phyloP scores from a whole-genome alignment of 1,140 invertebrate genomes.

The Melanaphis sacchari region DNA sequence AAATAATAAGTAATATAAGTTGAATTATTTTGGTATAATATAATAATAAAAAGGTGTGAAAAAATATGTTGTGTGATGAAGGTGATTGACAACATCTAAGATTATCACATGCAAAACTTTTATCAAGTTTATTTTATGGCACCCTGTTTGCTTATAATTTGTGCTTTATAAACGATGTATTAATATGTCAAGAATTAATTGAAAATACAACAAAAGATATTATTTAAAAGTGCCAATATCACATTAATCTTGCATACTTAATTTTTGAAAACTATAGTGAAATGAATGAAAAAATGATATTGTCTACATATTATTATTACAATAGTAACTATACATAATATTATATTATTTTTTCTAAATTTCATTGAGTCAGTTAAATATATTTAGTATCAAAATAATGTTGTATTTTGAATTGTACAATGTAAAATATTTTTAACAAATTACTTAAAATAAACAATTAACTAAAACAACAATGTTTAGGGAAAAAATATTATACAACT shows the following conservation, averaged over 20 bases:
- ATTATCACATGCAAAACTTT: slow-evolving; percentile 37
- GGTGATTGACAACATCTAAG: slow-evolving; percentile 17
- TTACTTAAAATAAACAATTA: slow-evolving; percentile 1
- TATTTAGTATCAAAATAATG: not conserved
- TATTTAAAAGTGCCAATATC: slow-evolving; percentile 5
- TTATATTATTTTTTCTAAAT: not conserved
- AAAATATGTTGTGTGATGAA: slow-evolving; percentile 1
- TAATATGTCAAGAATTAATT: not conserved
- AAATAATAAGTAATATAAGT: not conserved
- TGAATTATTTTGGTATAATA: not conserved
- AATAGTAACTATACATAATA: not conserved
- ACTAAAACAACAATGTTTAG: not conserved
- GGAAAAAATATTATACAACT: not conserved
- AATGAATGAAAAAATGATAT: not conserved
- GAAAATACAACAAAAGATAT: not conserved
- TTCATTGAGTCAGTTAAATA: not conserved
- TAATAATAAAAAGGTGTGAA: not conserved
- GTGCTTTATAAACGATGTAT: not conserved
- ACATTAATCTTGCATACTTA: not conserved
- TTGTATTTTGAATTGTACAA: not conserved
- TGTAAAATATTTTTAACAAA: not conserved
- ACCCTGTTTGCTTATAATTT: slow-evolving; percentile 36
- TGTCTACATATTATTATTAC: not conserved
- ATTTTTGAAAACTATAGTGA: not conserved
- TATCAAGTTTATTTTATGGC: slow-evolving; percentile 43